phyloP scores from a whole-genome alignment of 2,797 vertebrate species.

The Sebastolobus altivelis region DNA sequence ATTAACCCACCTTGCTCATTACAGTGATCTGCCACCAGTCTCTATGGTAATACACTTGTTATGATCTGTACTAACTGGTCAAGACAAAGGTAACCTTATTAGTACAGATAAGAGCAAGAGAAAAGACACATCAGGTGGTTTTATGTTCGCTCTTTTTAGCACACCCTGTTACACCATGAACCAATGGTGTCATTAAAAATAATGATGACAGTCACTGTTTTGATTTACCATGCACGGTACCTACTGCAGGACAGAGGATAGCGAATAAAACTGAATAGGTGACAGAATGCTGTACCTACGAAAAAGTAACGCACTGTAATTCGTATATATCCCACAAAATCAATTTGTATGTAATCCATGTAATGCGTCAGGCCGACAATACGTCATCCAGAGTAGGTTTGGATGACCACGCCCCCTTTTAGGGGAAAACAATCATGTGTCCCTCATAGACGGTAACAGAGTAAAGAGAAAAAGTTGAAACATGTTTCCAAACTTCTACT shows the following conservation, averaged over 20 bases:
- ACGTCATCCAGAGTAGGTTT: too few relatives aligned
- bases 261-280: not conserved
- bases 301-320: too few relatives aligned
- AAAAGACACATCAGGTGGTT: not conserved
- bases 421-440: too few relatives aligned
- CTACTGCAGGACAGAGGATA: not conserved
- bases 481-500: too few relatives aligned
- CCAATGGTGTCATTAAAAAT: not conserved
- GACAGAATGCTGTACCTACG: not conserved
- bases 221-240: not conserved
- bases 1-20: slow-evolving; percentile 32
- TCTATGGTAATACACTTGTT: slow-evolving; percentile 1
- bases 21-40: slow-evolving; percentile 6
- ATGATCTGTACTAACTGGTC: not conserved
- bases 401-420: too few relatives aligned
- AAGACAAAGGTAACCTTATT: not conserved
- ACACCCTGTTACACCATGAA: not conserved
- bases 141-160: not conserved
- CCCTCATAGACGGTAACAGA: too few relatives aligned
- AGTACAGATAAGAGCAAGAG: not conserved
- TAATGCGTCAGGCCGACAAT: too few relatives aligned
- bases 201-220: not conserved
- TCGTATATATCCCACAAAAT: too few relatives aligned
- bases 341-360: too few relatives aligned
- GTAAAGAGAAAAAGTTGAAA: too few relatives aligned